A percentile compares a stretch with the other conserved stretches of the same genome.
Evolutionary conservation across 1,140 invertebrate genomes (phyloP).

Genomic region (Alviniconcha marisindica): DNA sequence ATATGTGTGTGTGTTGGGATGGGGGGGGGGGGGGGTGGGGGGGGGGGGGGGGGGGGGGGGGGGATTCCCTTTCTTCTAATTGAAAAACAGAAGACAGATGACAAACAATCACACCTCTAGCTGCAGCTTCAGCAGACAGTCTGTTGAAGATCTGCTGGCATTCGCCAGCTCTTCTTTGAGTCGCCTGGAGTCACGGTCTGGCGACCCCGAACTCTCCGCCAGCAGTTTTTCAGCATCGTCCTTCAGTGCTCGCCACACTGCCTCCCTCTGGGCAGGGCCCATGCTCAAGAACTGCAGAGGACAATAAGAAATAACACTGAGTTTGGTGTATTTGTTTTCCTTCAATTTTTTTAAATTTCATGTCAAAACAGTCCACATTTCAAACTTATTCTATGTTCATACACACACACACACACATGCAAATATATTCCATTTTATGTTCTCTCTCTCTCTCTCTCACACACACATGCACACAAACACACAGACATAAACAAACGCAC

Average conservation of each 20-base stretch:
- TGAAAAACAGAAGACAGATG: no score
- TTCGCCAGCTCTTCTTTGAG: constrained; percentile 93
- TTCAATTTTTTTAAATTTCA: no score
- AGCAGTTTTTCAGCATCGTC: constrained; percentile 97
- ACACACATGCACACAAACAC: neutral
- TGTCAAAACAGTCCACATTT: no score
- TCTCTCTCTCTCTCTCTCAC: neutral
- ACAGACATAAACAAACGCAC: no score
- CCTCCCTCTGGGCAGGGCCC: constrained; percentile 95
- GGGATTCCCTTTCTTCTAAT: no score
- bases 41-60: no score
- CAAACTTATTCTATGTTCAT: no score
- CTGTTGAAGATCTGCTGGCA: constrained; percentile 97
- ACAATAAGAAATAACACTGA: no score
- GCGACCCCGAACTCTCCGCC: constrained; percentile 89
- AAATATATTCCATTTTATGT: no score
- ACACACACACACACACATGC: constrained; percentile 11
- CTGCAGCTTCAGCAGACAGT: constrained; percentile 81
- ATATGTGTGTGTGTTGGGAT: no score
- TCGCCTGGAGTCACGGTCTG: constrained; percentile 92
- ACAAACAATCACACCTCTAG: constrained; percentile 69
- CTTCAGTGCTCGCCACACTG: constrained; percentile 95
- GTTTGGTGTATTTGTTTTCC: no score
- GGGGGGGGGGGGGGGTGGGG: no score
- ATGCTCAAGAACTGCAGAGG: constrained; percentile 90